phyloP scores from a whole-genome alignment of 1,140 invertebrate genomes.

The Eupristina koningsbergeri region DNA sequence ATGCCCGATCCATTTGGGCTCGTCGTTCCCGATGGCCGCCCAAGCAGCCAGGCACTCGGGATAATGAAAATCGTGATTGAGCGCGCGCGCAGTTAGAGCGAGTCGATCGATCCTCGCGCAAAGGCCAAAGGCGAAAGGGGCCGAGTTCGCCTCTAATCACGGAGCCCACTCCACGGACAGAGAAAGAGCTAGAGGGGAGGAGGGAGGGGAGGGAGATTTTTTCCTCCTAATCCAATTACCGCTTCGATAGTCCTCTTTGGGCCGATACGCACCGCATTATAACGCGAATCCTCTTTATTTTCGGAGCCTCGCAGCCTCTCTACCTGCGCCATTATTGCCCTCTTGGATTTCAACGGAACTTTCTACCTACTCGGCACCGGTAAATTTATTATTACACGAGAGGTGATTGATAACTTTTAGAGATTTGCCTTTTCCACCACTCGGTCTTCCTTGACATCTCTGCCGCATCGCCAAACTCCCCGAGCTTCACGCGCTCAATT shows the following conservation, averaged over 20 bases:
- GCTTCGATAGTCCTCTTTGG: background rate
- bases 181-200: background rate
- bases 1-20: constrained; percentile 26
- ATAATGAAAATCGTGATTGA: constrained; percentile 69
- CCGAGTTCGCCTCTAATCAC: constrained; percentile 63
- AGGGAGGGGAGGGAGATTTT: background rate
- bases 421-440: no score
- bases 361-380: no score
- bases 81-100: constrained; percentile 50
- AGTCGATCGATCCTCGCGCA: constrained; percentile 58
- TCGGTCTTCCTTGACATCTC: no score
- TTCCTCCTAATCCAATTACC: constrained; percentile 48
- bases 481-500: no score
- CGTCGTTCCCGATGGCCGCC: background rate
- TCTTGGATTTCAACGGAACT: background rate
- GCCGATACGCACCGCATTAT: background rate
- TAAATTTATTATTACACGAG: no score
- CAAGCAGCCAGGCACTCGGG: constrained; percentile 53
- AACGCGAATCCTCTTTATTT: no score
- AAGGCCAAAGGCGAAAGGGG: constrained; percentile 49
- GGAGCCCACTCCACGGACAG: background rate
- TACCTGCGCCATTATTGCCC: no score
- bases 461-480: no score
- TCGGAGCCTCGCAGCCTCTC: no score
- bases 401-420: no score